These are phyloP conservation scores for Ctenochaetus hawaiiensis DNA, from an alignment of 2,797 vertebrate genomes.

Conservation along the genomic window DNA sequence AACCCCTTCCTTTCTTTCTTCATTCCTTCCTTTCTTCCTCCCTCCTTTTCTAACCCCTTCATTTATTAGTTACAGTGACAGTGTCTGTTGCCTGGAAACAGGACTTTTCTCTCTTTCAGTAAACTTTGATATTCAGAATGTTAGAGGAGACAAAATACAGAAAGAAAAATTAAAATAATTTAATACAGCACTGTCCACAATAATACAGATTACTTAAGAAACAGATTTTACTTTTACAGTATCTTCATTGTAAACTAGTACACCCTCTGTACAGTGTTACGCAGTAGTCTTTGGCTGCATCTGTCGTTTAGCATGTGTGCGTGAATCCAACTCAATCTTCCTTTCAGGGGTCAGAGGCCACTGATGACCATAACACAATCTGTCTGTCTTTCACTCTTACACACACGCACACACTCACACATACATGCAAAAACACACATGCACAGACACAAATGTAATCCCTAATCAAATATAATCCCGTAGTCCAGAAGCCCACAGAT, in stretches of 20 bases:
- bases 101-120: conserved; percentile 44
- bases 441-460: conserved; percentile 16
- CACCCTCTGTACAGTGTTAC: background rate
- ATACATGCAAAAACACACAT: background rate
- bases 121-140: conserved; percentile 55
- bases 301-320: conserved; percentile 1
- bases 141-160: conserved; percentile 27
- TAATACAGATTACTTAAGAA: background rate
- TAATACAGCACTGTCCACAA: conserved; percentile 11
- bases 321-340: conserved; percentile 13
- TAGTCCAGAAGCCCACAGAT: conserved; percentile 34
- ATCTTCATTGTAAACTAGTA: background rate
- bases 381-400: background rate
- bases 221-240: background rate
- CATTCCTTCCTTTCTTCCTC: conserved; percentile 6
- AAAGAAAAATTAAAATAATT: conserved; percentile 13
- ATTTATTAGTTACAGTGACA: conserved; percentile 8
- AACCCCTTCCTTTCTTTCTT: background rate
- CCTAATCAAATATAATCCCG: conserved; percentile 52
- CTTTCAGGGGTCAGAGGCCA: conserved; percentile 23
- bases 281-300: background rate
- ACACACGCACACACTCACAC: background rate
- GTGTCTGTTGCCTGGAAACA: conserved; percentile 72
- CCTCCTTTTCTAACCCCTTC: conserved; percentile 14
- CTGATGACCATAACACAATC: conserved; percentile 9